Base-by-base conservation (phyloP, 1,140 invertebrate species). In the Acyrthosiphon pisum region DNA sequence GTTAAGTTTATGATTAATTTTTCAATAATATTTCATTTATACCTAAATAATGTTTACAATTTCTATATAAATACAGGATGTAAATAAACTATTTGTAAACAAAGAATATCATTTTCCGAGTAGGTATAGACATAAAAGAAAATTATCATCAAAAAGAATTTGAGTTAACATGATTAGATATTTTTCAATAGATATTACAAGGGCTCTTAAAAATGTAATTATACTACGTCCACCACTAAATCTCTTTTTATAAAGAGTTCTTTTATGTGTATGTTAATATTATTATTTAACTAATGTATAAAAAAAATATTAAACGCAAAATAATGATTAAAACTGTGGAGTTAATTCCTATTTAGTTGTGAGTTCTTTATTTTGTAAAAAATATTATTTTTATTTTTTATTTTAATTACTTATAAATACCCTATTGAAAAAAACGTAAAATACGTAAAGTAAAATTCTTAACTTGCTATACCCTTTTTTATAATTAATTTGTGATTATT, bases 151-250 rank as follows among this genome's bases (percentile, higher is more conserved):
- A 50, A 83, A 92, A 83, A 92, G 46, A 3, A 84, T 83, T 84
- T 50, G 18, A 50, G 91, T 92, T 50, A 84, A 92, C 76, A 37
- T 92, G 44, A 92, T 92, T 92, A 83, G 76, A 44, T 84, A 84
- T 84, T 76, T 91, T 91, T 92, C 68, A 92, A 92, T 92, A 83
- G 76, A 53, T 30, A 84, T 41, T 41, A 84, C n/a, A 84, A 84
- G 30, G 48, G 91, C 46, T 50, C 76, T 53, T 50, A 41, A 44
- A 92, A 84, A 84, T 68, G n/a, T n/a, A 44, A 89, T 60, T 50
- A 84, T 26, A 92, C 30, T 92, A 84, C 26, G 22, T 46, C 23
- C 48, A 76, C 90, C 68, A 18, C 60, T 81, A 35, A 81, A 44
- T 60, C 37, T 26, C 14, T 37, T 35, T 50, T 2, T 53, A 53